Evolutionary conservation across 2,113 vertebrate genomes (phyloP).

Genomic region (Ornithorhynchus anatinus): DNA sequence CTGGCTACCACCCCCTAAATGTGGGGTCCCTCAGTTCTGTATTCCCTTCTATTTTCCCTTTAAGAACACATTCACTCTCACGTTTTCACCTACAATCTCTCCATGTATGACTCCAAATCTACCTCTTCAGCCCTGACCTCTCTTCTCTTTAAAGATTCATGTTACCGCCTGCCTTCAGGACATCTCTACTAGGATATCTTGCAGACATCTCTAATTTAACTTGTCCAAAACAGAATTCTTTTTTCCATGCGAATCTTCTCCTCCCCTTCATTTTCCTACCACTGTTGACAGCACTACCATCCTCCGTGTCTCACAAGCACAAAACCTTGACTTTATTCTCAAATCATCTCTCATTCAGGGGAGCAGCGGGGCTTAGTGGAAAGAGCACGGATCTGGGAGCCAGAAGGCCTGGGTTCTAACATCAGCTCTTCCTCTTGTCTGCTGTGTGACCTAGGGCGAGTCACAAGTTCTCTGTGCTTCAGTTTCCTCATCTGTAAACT

Average conservation of each 20-base stretch:
- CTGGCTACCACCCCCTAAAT: not conserved
- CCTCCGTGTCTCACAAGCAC: not conserved
- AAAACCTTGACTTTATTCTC: too few species aligned
- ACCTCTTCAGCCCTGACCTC: not conserved
- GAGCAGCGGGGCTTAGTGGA: too few species aligned
- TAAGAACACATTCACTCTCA: too few species aligned
- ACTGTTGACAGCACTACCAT: not conserved
- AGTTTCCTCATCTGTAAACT: too few species aligned
- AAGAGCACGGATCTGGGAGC: too few species aligned
- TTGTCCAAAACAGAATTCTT: not conserved
- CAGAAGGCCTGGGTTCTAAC: too few species aligned
- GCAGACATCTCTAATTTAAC: not conserved
- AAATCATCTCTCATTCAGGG: too few species aligned
- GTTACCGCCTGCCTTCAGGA: not conserved
- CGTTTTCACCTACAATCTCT: too few species aligned
- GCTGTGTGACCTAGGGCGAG: too few species aligned
- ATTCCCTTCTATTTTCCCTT: not conserved
- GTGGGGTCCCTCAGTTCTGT: not conserved
- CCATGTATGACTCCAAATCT: too few species aligned
- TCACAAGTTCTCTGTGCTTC: too few species aligned
- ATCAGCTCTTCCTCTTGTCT: too few species aligned
- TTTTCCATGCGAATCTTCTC: not conserved
- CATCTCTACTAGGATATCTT: not conserved
- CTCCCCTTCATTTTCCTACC: not conserved
- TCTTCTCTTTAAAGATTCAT: not conserved